Evolutionary conservation across 2,113 vertebrate genomes (phyloP).

Genomic region (Gnathochromis pfefferi): DNA sequence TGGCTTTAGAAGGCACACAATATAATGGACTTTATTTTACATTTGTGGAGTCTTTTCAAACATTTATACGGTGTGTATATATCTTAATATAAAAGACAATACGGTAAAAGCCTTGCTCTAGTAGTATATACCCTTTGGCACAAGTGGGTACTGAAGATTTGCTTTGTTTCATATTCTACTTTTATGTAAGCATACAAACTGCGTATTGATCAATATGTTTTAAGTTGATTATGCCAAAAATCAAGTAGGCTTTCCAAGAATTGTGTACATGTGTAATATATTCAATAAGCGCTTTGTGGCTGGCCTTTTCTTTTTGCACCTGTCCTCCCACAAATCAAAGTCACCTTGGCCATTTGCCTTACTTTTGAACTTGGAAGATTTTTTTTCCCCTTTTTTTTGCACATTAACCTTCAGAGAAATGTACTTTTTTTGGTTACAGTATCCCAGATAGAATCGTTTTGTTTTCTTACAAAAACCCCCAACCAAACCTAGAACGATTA

Average conservation of each 20-base stretch:
- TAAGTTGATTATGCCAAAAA: slow-evolving; percentile 75
- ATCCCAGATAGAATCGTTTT: not conserved
- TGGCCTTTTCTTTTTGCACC: slow-evolving; percentile 54
- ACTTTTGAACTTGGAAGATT: slow-evolving; percentile 41
- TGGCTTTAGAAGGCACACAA: slow-evolving; percentile 56
- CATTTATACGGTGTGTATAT: slow-evolving; percentile 71
- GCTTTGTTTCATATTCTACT: slow-evolving; percentile 66
- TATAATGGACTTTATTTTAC: slow-evolving; percentile 70
- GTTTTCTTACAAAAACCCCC: not conserved
- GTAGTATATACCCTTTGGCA: slow-evolving; percentile 58
- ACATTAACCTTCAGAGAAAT: slow-evolving; percentile 33
- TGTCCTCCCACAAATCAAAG: slow-evolving; percentile 32
- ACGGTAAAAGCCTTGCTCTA: slow-evolving; percentile 54
- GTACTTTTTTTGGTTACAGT: not conserved
- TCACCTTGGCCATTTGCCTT: slow-evolving; percentile 57
- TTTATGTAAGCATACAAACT: slow-evolving; percentile 57
- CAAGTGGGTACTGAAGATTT: slow-evolving; percentile 53
- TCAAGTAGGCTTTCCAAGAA: slow-evolving; percentile 57
- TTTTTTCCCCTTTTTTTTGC: not conserved
- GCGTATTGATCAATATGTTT: slow-evolving; percentile 62
- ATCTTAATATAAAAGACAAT: slow-evolving; percentile 42
- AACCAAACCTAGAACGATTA: not conserved
- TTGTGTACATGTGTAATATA: slow-evolving; percentile 68
- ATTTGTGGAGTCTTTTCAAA: slow-evolving; percentile 78
- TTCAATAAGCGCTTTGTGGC: slow-evolving; percentile 60